A percentile compares a stretch with the other conserved stretches of the same genome.
Conservation (phyloP, 2,888 invertebrate genomes). For the Limulus polyphemus region DNA sequence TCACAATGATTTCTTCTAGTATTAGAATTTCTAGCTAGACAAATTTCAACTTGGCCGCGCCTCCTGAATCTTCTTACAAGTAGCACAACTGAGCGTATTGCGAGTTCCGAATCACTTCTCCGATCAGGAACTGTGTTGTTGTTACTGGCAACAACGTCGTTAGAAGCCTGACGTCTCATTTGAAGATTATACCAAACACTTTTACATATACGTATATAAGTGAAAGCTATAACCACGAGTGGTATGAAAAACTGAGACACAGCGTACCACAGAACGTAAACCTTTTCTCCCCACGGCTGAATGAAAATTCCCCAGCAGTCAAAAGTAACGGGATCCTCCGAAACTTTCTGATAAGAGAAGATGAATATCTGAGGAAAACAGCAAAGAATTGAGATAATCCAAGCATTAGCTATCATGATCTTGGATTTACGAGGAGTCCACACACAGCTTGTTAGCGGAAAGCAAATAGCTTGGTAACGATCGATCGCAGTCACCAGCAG, state of each 20-base stretch:
- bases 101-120: too few species aligned
- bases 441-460: constrained; percentile 49
- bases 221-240: constrained; percentile 36
- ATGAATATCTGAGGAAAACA: constrained; percentile 40
- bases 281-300: constrained; percentile 31
- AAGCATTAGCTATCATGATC: constrained; percentile 38
- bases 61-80: not conserved
- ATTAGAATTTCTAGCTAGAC: too few species aligned
- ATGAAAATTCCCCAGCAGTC: constrained; percentile 34
- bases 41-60: constrained; percentile 6
- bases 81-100: too few species aligned
- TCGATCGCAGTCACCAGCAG: constrained; percentile 38
- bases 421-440: constrained; percentile 23
- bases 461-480: constrained; percentile 40
- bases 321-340: constrained; percentile 1
- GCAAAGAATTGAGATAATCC: constrained; percentile 38
- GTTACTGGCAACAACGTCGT: too few species aligned
- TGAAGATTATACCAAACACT: constrained; percentile 26
- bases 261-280: constrained; percentile 34
- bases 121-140: too few species aligned
- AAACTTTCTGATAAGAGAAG: constrained; percentile 30
- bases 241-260: constrained; percentile 40
- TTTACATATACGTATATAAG: constrained; percentile 35
- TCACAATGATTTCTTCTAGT: not conserved
- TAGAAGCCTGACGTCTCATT: constrained; percentile 2